Base-by-base conservation (phyloP, 2,888 invertebrate species). In the Tachina lurida region DNA sequence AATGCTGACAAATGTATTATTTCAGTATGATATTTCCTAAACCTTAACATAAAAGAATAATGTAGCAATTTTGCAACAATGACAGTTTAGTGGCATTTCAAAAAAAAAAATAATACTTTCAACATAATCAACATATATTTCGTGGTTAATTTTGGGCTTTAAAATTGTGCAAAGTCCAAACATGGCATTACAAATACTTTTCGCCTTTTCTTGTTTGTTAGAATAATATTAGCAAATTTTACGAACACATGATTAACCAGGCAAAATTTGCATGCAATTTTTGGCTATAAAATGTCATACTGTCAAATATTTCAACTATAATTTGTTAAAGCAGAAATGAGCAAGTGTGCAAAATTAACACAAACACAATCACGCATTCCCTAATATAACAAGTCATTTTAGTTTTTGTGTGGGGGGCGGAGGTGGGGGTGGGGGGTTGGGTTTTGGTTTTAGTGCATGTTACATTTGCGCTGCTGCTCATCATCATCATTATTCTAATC, bases 401-500 rank as follows among this genome's bases (percentile, higher is more conserved):
- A 47, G 58, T 62, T 39, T 56, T 56, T 63, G 58, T 67, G 41
- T 5, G 60, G 17, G 39, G 17, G 2, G 31, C 0, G 31, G 31
- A 31, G 31, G n/a, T n/a, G n/a, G 22, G 22, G 22, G 22, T 1
- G 22, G 7, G 31, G 31, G 31, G 4, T 31, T 2, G 5, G 7
- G 17, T 56, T 54, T 54, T 47, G 12, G 10, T 41, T 74, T 56
- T 63, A 31, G 22, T 75, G 39, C 70, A 31, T 52, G 19, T 54
- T 56, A 47, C 17, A 76, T 52, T 45, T 22, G 68, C 41, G 19
- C 54, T 68, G 70, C 54, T 68, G 70, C 49, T 45, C 60, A 74
- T 71, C 68, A 70, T 84, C 62, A 68, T 70, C 43, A 71, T 80
- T 68, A 70, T 75, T 43, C 13, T 41, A 41, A 43, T 5, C 47